Conservation (phyloP, 2,888 invertebrate species). For the Callimorpha dominula region DNA sequence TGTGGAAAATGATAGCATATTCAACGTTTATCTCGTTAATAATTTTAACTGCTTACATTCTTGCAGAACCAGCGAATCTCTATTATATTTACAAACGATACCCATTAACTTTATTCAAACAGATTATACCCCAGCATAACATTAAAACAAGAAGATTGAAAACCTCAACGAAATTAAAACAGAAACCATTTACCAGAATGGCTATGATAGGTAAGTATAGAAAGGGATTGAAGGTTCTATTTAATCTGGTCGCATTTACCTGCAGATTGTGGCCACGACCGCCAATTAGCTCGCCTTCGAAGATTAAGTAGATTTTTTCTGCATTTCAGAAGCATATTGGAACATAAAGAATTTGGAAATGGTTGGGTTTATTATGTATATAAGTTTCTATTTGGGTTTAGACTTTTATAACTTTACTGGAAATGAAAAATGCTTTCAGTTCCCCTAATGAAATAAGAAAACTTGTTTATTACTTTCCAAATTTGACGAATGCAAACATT, state of each 20-base stretch:
- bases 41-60: background rate
- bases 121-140: slow-evolving; percentile 35
- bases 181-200: slow-evolving; percentile 36
- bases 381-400: slow-evolving; percentile 6
- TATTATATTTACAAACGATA: slow-evolving; percentile 40
- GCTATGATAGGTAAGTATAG: slow-evolving; percentile 22
- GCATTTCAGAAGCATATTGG: slow-evolving; percentile 26
- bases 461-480: background rate
- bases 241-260: slow-evolving; percentile 54
- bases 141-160: slow-evolving; percentile 49
- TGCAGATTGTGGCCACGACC: slow-evolving; percentile 55
- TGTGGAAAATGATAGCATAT: background rate
- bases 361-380: slow-evolving; percentile 11
- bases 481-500: background rate
- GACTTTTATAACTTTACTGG: background rate
- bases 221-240: slow-evolving; percentile 38
- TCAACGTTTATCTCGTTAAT: background rate
- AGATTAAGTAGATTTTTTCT: slow-evolving; percentile 49
- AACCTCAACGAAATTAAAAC: slow-evolving; percentile 49
- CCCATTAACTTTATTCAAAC: slow-evolving; percentile 45
- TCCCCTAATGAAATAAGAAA: background rate
- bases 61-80: background rate
- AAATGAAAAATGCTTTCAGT: background rate
- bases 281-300: slow-evolving; percentile 57
- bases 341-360: slow-evolving; percentile 26